These are phyloP conservation scores for Gymnosoma rotundatum DNA, from an alignment of 2,888 invertebrate species.

Conservation along the genomic window DNA sequence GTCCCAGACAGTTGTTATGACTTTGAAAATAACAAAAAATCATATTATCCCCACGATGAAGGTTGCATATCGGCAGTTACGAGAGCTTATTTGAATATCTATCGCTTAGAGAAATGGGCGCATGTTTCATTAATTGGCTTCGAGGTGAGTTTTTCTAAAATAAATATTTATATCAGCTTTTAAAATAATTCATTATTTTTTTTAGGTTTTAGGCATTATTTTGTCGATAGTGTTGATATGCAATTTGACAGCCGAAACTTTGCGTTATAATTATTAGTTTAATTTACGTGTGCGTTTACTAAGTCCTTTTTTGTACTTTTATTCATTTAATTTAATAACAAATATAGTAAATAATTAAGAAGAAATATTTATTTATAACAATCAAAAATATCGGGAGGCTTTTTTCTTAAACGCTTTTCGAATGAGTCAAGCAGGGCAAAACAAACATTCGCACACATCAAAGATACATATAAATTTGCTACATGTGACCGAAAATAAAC, in stretches of 20 bases:
- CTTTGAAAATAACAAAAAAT: constrained; percentile 69
- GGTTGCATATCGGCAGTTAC: constrained; percentile 75
- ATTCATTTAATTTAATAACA: no score
- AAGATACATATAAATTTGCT: no score
- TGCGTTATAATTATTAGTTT: constrained; percentile 76
- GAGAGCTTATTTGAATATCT: constrained; percentile 72
- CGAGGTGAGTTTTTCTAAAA: constrained; percentile 72
- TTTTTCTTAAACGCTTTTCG: no score
- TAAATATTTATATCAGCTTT: background rate
- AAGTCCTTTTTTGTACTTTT: background rate
- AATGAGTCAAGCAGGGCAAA: no score
- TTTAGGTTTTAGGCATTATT: constrained; percentile 75
- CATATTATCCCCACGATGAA: constrained; percentile 71
- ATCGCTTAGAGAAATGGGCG: constrained; percentile 75
- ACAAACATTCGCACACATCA: no score
- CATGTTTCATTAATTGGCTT: constrained; percentile 75
- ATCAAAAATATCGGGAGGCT: no score
- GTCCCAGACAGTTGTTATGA: constrained; percentile 75
- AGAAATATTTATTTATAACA: no score
- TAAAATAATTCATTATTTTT: constrained; percentile 4
- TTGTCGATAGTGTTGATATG: constrained; percentile 75
- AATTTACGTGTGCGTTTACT: background rate
- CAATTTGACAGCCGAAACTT: constrained; percentile 76
- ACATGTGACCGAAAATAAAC: no score
- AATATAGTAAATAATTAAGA: no score